Evolutionary conservation across 2,888 invertebrate genomes (phyloP), one percentile per base, ranked within the genome.

Genomic region (Dryadula phaetusa): DNA sequence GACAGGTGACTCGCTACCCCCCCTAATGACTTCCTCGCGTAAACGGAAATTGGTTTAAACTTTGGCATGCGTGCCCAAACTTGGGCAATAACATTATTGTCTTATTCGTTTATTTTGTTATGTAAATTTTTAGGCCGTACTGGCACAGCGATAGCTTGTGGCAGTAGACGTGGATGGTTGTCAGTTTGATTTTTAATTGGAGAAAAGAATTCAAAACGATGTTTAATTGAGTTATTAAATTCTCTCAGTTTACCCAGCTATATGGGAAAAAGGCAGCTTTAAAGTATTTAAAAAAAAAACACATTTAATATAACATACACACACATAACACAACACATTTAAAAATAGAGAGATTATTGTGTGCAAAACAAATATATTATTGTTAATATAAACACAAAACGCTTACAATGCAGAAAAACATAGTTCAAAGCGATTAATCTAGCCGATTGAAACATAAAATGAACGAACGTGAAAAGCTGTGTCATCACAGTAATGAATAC

Each of bases 1-100:
- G 75, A 75, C 77, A 78, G 76, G 77, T 77, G 75, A 70, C 69
- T 70, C 52, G 63, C 66, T 64, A 28, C 28, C 54, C 65, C n/a
- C 34, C 52, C 54, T 70, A 74, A 62, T 70, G 66, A 67, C 62
- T 66, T 66, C 61, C 44, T 34, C 56, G 56, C 40, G 47, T 56
- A 62, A 47, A 56, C 56, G 56, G 32, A 63, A 63, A 37, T 56
- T 54, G 64, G 54, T 25, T 64, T 47, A 56, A 56, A 46, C 54
- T 54, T n/a, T 18, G 47, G 47, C 56, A 56, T 40, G 56, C 40
- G 56, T 56, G 56, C 40, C 40, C 2, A 10, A 56, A 40, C 8
- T 56, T 56, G 40, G 22, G 25, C 37, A 56, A 40, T 56, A 40
- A 40, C 22, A 40, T 40, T 56, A n/a, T 40, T 10, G 40, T 40